Evolutionary conservation across 2,113 vertebrate genomes (phyloP), one percentile per base, ranked within the genome.

Genomic region (Benthochromis sp.): DNA sequence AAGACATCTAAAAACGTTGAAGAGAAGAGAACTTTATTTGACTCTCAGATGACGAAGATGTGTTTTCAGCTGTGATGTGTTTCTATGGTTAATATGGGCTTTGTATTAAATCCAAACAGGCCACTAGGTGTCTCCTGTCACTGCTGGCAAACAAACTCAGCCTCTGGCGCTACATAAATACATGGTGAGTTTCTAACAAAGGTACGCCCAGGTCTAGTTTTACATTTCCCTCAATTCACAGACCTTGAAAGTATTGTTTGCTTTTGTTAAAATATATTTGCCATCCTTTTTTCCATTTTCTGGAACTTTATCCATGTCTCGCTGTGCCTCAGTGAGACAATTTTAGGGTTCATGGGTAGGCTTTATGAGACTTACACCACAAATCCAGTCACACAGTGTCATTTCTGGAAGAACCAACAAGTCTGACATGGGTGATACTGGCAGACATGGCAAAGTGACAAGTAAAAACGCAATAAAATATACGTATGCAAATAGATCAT

Each of bases 121-220:
- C 94, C 95, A 95, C 94, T 93, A 93, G 94, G 81, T 93, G 94
- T 96, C 94, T 95, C 94, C 89, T 90, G 82, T 89, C 82, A 86
- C 92, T 95, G 82, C 91, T 45, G 27, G 61, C 86, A 84, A 59
- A 66, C 71, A 83, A 38, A 73, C 47, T 59, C 66, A 84, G 52
- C n/a, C 79, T 86, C 17, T 78, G 45, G 16, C 34, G 16, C 52
- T 88, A 78, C 14, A 31, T 40, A 57, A 5, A 50, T 43, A 76
- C 83, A 73, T 8, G 14, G 6, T 80, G 81, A 78, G 38, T 55
- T 80, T 38, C 38, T 8, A 31, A 47, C 31, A 52, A 50, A 81
- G n/a, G 21, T 81, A 31, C 9, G 5, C 54, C 43, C 27, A 52
- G 45, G 16, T 55, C 24, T 50, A 50, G 43, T 47, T 50, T 45